Evolutionary conservation across 2,113 vertebrate species (phyloP).

Genomic region (Dipodomys merriami): DNA sequence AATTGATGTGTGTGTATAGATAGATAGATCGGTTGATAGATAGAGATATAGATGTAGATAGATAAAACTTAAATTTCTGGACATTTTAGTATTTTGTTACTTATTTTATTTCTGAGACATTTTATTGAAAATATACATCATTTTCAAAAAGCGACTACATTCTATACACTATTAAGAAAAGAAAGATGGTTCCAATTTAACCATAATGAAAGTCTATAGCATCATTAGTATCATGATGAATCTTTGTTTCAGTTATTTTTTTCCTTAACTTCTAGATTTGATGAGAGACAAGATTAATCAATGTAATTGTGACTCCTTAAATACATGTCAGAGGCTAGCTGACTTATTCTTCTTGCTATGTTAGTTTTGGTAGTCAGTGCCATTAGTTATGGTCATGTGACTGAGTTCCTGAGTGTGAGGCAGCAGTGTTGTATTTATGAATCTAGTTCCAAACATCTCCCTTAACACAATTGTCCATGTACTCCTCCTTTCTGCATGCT

Average conservation of each 20-base stretch:
- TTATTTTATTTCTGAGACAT: background rate
- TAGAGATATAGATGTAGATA: too few species aligned
- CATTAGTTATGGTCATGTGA: background rate
- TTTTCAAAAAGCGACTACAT: background rate
- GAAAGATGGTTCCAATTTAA: constrained; percentile 20
- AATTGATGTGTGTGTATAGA: too few species aligned
- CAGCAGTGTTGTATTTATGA: background rate
- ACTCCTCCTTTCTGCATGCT: background rate
- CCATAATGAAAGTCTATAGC: background rate
- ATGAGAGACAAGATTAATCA: background rate
- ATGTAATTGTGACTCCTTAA: constrained; percentile 9
- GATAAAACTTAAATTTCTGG: background rate
- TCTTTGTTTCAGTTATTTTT: background rate
- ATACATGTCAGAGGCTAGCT: background rate
- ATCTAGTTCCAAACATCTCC: background rate
- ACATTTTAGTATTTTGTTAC: background rate
- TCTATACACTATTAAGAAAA: background rate
- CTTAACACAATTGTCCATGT: background rate
- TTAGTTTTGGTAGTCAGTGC: background rate
- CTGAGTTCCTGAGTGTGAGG: background rate
- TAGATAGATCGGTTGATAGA: too few species aligned
- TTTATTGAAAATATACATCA: constrained; percentile 14
- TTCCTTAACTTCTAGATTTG: constrained; percentile 4
- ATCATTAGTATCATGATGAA: background rate
- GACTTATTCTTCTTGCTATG: background rate